Evolutionary conservation across 1,140 invertebrate species (phyloP), one percentile per base, ranked within the genome.

Genomic region (Eriocheir sinensis): DNA sequence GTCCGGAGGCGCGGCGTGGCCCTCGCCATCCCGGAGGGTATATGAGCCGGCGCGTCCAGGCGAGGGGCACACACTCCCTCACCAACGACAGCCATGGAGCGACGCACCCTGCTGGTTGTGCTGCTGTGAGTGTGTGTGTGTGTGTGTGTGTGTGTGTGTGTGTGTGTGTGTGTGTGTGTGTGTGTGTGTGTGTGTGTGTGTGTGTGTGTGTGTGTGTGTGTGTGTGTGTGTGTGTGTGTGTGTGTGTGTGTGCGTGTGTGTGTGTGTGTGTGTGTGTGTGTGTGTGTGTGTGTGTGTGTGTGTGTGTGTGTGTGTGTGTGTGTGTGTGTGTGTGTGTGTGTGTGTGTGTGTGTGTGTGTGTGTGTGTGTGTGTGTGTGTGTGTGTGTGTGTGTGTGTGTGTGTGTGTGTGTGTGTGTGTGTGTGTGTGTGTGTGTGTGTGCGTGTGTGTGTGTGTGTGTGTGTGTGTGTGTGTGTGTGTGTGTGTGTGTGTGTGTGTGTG

Each of bases 161-260:
- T 86, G 83, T 86, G 40, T 86, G 83, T 86, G 40, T 86, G 32
- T 86, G 40, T 86, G 15, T 86, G 40, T 86, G 83, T 86, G 40
- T 86, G 83, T 86, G 40, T 86, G 83, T 86, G 40, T 86, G 83
- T 86, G n/a, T 86, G 83, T 86, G 40, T 86, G 83, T 86, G 40
- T 86, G 83, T 86, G 40, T 86, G 83, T 86, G 40, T 86, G 83
- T 86, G 40, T 86, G 83, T 86, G 40, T 86, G 83, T 86, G 40
- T 86, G 83, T 86, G 40, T 86, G 83, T 86, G 40, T 86, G 83
- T 86, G 40, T 86, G 83, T 36, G 40, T 86, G 83, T 85, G 83
- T 85, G 83, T 85, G 83, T 85, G 83, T 85, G 83, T 85, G 83
- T 85, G 83, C 3, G 81, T 15, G 81, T 81, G 79, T 81, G 79